phyloP scores from a whole-genome alignment of 2,888 invertebrate genomes.

The Tuberolachnus salignus region DNA sequence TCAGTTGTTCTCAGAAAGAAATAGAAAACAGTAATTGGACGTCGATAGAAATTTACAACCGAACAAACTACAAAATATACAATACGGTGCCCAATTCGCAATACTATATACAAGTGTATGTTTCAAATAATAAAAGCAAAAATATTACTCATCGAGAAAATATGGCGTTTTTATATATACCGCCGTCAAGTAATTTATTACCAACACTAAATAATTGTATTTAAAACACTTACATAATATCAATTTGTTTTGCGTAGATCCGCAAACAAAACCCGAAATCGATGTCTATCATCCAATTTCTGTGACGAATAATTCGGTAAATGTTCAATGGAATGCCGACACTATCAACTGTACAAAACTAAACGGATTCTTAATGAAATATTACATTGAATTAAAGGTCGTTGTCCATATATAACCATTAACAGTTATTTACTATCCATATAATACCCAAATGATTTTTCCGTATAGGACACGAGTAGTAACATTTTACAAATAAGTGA shows the following conservation, averaged over 20 bases:
- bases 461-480: background rate
- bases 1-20: conserved; percentile 16
- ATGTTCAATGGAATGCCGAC: background rate
- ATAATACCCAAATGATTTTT: background rate
- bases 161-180: background rate
- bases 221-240: background rate
- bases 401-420: background rate
- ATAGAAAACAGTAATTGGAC: conserved; percentile 3
- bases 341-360: background rate
- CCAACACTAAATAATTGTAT: background rate
- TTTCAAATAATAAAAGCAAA: background rate
- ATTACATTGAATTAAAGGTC: background rate
- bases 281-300: background rate
- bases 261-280: background rate
- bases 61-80: background rate
- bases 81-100: background rate
- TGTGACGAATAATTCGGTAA: background rate
- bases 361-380: conserved; percentile 4
- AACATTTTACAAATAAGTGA: background rate
- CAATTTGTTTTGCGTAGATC: background rate
- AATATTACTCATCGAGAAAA: background rate
- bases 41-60: background rate
- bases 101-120: background rate
- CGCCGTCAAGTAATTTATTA: background rate
- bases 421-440: background rate